Conservation (phyloP, 2,888 invertebrate species). For the Gibbula magus region DNA sequence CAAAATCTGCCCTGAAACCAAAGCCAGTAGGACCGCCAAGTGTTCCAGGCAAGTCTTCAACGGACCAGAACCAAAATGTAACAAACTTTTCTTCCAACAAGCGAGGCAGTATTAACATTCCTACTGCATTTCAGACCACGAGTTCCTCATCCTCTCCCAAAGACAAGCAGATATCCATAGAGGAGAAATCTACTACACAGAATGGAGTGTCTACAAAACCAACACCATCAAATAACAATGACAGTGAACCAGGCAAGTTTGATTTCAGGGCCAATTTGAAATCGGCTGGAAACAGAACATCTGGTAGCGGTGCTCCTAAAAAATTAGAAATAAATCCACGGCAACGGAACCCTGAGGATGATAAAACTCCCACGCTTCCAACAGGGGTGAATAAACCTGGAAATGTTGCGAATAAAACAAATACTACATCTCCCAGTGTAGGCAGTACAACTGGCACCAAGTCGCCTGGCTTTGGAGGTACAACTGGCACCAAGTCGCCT, state of each 20-base stretch:
- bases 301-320: background rate
- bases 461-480: too few relatives aligned
- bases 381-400: too few relatives aligned
- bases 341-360: background rate
- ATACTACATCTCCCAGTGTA: too few relatives aligned
- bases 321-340: background rate
- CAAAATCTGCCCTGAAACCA: background rate
- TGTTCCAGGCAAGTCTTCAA: background rate
- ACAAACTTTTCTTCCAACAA: background rate
- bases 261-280: too few relatives aligned
- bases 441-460: too few relatives aligned
- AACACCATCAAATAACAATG: background rate
- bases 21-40: background rate
- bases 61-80: background rate
- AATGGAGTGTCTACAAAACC: background rate
- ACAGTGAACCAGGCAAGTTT: too few relatives aligned
- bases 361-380: too few relatives aligned
- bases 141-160: background rate
- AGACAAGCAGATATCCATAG: background rate
- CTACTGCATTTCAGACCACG: background rate
- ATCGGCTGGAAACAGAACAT: too few relatives aligned
- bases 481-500: too few relatives aligned
- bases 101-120: conserved; percentile 2
- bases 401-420: too few relatives aligned
- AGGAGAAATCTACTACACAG: background rate